Base-by-base conservation (phyloP, 2,797 vertebrate species). In the Alfaro cultratus region DNA sequence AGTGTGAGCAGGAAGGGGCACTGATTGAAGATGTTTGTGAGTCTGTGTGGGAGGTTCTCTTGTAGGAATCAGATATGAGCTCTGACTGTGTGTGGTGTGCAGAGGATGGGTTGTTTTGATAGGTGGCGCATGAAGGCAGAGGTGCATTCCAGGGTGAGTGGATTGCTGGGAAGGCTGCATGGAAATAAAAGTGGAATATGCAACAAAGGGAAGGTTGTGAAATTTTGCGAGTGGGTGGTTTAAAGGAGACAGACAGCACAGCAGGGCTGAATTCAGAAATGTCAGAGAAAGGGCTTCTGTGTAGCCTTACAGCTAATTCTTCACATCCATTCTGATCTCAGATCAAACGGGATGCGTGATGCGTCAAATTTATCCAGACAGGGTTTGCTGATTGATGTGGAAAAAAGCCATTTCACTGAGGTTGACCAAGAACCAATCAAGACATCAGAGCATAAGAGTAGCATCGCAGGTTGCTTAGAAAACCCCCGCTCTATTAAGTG, bases 401-500 rank as follows among this genome's bases (percentile, higher is more conserved):
- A 78, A 81, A 85, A 89, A 87, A 88, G 15, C 31, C 36, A 45
- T 86, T 91, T 87, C 83, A 67, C 79, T 82, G 78, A 67, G 83
- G 81, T 75, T 83, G 62, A 73, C 70, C 84, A 43, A 80, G 74
- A 84, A 71, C 49, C 75, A 83, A 87, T 92, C 83, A 81, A 80
- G 78, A 81, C 4, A 60, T 21, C 53, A 31, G 71, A 45, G 57
- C 46, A 60, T 74, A 73, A 71, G 73, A 73, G 78, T 55, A 29
- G 74, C n/a, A 43, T 78, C 71, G 83, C 49, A 82, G 36, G 74
- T 79, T n/a, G 18, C 79, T 86, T 80, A 70, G 68, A 76, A 80
- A 62, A 82, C 80, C 26, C 34, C 77, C 23, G 62, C 68, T 83
- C 51, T 39, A 39, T 76, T 78, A 73, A 73, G 55, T 82, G 46